Percentiles rank a stretch among this genome's conserved stretches.
Evolutionary conservation across 2,888 invertebrate genomes (phyloP).

Genomic region (Nymphalis urticae): DNA sequence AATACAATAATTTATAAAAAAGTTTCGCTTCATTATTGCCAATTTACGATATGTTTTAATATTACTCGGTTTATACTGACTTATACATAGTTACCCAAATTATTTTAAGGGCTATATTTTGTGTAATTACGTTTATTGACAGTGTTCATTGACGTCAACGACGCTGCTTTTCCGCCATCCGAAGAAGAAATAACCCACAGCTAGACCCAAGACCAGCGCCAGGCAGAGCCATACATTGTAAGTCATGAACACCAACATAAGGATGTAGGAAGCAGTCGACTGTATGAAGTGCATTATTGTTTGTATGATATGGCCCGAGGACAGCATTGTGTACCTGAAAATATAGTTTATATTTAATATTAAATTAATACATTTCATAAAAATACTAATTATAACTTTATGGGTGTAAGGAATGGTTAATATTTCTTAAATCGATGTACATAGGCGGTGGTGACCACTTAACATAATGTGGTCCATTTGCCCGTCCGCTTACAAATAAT

Average conservation of each 20-base stretch:
- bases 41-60: slow-evolving; percentile 8
- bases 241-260: slow-evolving; percentile 99
- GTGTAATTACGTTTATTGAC: slow-evolving; percentile 83
- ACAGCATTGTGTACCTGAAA: slow-evolving; percentile 91
- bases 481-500: no score
- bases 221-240: slow-evolving; percentile 97
- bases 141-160: slow-evolving; percentile 95
- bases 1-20: background rate
- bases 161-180: slow-evolving; percentile 96
- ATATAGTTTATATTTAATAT: background rate
- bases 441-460: no score
- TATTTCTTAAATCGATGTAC: no score
- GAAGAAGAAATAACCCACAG: slow-evolving; percentile 95
- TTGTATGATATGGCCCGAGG: slow-evolving; percentile 90
- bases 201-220: slow-evolving; percentile 93
- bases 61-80: background rate
- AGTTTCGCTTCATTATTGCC: background rate
- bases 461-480: no score
- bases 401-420: no score
- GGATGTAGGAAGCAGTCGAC: slow-evolving; percentile 93
- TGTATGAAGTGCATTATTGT: slow-evolving; percentile 93
- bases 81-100: background rate
- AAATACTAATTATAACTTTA: no score
- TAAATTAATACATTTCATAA: background rate
- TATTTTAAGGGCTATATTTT: no score